These are phyloP conservation scores for Phoxinus phoxinus DNA, from an alignment of 2,113 vertebrate species.

Conservation along the genomic window DNA sequence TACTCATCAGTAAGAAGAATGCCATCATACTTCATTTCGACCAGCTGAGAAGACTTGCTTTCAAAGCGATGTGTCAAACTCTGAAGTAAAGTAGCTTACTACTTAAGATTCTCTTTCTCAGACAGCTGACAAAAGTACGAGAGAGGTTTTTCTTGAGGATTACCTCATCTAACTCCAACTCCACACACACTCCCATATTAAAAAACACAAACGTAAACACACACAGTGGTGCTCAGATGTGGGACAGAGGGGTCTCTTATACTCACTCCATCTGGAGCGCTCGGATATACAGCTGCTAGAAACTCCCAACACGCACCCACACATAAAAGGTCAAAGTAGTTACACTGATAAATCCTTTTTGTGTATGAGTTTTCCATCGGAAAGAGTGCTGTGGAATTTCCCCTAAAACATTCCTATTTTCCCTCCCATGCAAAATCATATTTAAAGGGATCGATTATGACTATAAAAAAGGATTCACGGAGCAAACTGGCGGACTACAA, in stretches of 20 bases:
- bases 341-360: constrained; percentile 12
- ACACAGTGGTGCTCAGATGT: constrained; percentile 49
- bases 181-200: constrained; percentile 21
- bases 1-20: constrained; percentile 19
- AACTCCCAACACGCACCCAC: background rate
- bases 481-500: constrained; percentile 13
- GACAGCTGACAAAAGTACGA: constrained; percentile 36
- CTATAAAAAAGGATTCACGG: background rate
- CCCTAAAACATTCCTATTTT: constrained; percentile 25
- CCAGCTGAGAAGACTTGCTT: constrained; percentile 40
- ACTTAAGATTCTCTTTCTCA: constrained; percentile 16
- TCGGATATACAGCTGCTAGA: constrained; percentile 23
- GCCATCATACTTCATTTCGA: constrained; percentile 22
- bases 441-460: background rate
- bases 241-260: constrained; percentile 55
- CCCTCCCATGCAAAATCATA: constrained; percentile 34
- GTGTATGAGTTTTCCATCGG: constrained; percentile 5
- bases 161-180: constrained; percentile 2
- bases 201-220: background rate
- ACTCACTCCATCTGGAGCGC: constrained; percentile 37
- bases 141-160: constrained; percentile 4
- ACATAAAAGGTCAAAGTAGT: background rate
- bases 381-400: background rate
- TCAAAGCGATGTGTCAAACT: constrained; percentile 20
- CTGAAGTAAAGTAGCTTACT: constrained; percentile 34